These are phyloP conservation scores for Alexandromys oeconomus DNA, from an alignment of 2,797 vertebrate species.

Conservation along the genomic window DNA sequence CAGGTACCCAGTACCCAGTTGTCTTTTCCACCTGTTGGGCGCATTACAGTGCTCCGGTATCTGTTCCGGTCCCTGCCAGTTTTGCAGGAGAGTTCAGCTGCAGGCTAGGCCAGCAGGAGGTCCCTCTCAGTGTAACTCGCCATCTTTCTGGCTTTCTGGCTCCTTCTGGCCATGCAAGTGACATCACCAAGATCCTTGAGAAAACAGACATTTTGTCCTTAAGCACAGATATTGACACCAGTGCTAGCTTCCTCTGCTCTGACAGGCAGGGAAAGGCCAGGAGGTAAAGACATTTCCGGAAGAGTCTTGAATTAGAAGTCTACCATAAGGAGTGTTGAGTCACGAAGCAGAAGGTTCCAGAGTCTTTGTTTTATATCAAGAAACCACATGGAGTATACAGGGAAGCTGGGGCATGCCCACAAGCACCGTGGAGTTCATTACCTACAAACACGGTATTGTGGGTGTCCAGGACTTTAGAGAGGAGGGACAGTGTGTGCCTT, in stretches of 20 bases:
- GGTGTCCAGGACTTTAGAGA: accelerated
- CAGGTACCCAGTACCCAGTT: constrained; percentile 73
- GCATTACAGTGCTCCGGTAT: constrained; percentile 67
- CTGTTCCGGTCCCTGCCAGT: constrained; percentile 17
- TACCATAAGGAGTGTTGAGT: background rate
- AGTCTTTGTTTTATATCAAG: background rate
- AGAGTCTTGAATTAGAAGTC: constrained; percentile 17
- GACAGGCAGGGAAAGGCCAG: constrained; percentile 25
- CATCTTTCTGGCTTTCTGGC: background rate
- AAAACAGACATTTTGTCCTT: background rate
- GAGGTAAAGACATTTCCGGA: background rate
- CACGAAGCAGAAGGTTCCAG: background rate
- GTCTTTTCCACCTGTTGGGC: constrained; percentile 74
- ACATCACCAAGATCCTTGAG: background rate
- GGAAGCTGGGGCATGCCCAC: background rate
- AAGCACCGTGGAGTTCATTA: accelerated
- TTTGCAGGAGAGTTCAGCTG: background rate
- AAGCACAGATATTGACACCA: background rate
- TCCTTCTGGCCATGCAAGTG: background rate
- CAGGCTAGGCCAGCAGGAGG: background rate
- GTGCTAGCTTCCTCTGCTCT: background rate
- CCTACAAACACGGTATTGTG: background rate
- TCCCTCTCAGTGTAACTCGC: background rate
- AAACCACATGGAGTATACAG: background rate
- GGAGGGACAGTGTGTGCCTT: background rate